Conservation (phyloP, 35 echinoderm and acorn worm genomes). For the Stichopus chloronotus region DNA sequence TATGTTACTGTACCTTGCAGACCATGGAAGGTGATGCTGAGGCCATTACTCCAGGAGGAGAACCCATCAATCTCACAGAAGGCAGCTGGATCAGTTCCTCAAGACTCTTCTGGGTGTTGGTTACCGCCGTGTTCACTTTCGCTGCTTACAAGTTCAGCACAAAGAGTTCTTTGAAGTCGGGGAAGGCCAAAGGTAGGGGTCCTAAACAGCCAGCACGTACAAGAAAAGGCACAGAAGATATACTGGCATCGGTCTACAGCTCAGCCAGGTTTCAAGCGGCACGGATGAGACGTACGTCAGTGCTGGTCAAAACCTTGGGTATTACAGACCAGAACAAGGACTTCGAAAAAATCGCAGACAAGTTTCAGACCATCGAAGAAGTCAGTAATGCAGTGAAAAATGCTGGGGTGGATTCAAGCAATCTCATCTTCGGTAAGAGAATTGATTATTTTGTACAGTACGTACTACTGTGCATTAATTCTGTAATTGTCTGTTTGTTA, state of each 20-base stretch:
- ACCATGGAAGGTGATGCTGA: neutral
- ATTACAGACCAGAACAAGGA: constrained; percentile 5
- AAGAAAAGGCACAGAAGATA: neutral
- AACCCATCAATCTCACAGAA: neutral
- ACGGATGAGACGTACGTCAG: neutral
- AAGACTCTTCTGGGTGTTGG: neutral
- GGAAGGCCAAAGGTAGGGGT: neutral
- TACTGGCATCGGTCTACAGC: constrained; percentile 37
- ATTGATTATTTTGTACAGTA: neutral
- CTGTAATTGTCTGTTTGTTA: no score
- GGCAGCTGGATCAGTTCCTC: neutral
- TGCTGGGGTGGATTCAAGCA: constrained; percentile 89
- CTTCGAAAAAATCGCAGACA: constrained; percentile 77
- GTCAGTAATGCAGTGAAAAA: constrained; percentile 78
- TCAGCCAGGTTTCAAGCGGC: constrained; percentile 39
- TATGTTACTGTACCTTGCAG: neutral
- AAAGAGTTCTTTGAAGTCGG: neutral
- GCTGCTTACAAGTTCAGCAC: neutral
- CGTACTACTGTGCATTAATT: no score
- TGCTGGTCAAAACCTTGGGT: constrained; percentile 10
- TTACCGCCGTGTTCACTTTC: neutral
- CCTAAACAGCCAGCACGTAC: neutral
- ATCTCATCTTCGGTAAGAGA: constrained; percentile 91
- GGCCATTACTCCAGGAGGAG: neutral
- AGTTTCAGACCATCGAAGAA: constrained; percentile 81